Evolutionary conservation across 2,888 invertebrate species (phyloP).

Genomic region (Aspidiotus rigidus): DNA sequence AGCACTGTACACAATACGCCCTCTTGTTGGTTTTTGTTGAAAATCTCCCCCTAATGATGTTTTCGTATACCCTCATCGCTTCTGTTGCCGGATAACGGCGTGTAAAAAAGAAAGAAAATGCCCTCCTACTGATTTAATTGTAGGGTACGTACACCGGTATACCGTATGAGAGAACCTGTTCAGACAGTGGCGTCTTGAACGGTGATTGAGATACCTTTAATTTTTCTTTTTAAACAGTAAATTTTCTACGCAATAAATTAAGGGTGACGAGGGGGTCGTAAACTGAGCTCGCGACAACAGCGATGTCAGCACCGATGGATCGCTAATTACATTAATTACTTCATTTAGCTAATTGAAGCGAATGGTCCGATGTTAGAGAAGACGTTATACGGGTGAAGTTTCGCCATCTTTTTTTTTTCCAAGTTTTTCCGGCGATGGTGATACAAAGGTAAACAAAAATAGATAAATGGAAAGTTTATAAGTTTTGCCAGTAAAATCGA

Average conservation of each 20-base stretch:
- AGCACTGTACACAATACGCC: constrained; percentile 33
- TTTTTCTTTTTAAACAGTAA: constrained; percentile 1
- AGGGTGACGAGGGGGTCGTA: too few species aligned
- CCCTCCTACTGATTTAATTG: constrained; percentile 31
- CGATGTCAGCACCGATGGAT: not conserved
- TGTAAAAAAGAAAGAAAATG: constrained; percentile 12
- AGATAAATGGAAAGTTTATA: constrained; percentile 33
- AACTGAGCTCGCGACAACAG: too few species aligned
- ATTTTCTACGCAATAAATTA: not conserved
- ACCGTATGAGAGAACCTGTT: constrained; percentile 17
- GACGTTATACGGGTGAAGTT: not conserved
- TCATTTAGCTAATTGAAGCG: not conserved
- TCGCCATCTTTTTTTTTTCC: not conserved
- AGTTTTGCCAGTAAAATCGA: constrained; percentile 32
- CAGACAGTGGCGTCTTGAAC: constrained; percentile 5
- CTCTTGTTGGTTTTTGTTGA: constrained; percentile 19
- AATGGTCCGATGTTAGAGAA: not conserved
- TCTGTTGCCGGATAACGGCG: not conserved
- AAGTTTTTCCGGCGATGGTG: not conserved
- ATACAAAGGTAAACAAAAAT: constrained; percentile 29
- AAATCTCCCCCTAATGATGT: constrained; percentile 17
- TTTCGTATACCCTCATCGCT: constrained; percentile 21
- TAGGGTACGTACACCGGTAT: not conserved
- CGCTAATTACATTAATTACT: not conserved
- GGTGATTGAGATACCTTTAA: constrained; percentile 13